Conservation (phyloP, 2,113 vertebrate genomes). For the Hydrochoerus hydrochaeris region DNA sequence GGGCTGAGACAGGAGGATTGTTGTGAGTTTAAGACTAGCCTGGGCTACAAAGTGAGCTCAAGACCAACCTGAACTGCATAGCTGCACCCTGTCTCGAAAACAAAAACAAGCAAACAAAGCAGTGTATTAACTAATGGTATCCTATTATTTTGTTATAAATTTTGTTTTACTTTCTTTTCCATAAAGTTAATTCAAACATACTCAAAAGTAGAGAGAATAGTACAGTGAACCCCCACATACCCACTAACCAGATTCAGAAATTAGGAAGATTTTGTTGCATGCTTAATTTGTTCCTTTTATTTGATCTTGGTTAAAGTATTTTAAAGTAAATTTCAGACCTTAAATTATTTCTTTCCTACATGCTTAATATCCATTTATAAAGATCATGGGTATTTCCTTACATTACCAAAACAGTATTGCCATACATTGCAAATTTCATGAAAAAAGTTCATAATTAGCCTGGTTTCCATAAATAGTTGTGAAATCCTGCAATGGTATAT, state of each 20-base stretch:
- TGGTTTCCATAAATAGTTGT: neutral
- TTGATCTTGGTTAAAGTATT: constrained; percentile 1
- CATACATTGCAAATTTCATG: neutral
- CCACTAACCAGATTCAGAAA: neutral
- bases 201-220: neutral
- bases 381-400: neutral
- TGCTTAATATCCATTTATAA: neutral
- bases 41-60: too few relatives aligned
- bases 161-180: neutral
- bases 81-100: too few relatives aligned
- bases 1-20: too few relatives aligned
- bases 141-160: neutral
- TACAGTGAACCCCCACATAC: neutral
- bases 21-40: too few relatives aligned
- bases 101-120: too few relatives aligned
- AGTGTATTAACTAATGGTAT: neutral
- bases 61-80: too few relatives aligned
- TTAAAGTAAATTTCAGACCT: constrained; percentile 53
- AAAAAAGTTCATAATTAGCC: neutral
- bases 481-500: neutral
- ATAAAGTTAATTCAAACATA: neutral
- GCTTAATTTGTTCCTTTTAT: neutral
- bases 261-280: neutral
- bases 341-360: constrained; percentile 28
- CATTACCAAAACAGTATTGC: constrained; percentile 1